A percentile compares a stretch with the other conserved stretches of the same genome.
Evolutionary conservation across 2,888 invertebrate species (phyloP).

Genomic region (Adelognathus sp.): DNA sequence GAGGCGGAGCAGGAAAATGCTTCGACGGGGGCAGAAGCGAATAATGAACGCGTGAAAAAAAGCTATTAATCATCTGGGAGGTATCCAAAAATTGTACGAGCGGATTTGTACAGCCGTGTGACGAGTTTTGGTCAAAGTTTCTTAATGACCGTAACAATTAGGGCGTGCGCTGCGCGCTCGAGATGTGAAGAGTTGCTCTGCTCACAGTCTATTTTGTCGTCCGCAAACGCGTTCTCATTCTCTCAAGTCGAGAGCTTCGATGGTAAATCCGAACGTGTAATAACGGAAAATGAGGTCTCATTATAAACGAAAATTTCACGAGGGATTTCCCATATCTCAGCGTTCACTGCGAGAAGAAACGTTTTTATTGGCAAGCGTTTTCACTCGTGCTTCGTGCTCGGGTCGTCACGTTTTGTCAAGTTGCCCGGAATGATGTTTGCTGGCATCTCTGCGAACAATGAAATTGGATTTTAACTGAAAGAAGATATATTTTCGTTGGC

Average conservation of each 20-base stretch:
- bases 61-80: constrained; percentile 1
- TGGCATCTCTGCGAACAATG: constrained; percentile 34
- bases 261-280: neutral
- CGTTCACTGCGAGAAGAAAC: constrained; percentile 23
- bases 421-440: constrained; percentile 47
- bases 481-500: neutral
- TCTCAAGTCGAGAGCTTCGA: neutral
- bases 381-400: constrained; percentile 11
- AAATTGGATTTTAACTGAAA: constrained; percentile 1
- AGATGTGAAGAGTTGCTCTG: too few relatives aligned
- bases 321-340: constrained; percentile 33
- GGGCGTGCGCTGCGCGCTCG: neutral
- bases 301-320: constrained; percentile 19
- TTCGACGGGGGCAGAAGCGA: neutral
- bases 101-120: too few relatives aligned
- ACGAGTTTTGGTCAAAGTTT: neutral
- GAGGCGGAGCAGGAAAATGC: neutral
- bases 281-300: constrained; percentile 10
- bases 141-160: neutral
- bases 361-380: constrained; percentile 33
- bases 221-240: neutral
- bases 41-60: neutral
- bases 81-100: neutral
- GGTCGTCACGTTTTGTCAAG: constrained; percentile 35
- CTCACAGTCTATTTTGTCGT: neutral